Evolutionary conservation across 1,140 invertebrate species (phyloP).

Genomic region (Drosophila nikananu): DNA sequence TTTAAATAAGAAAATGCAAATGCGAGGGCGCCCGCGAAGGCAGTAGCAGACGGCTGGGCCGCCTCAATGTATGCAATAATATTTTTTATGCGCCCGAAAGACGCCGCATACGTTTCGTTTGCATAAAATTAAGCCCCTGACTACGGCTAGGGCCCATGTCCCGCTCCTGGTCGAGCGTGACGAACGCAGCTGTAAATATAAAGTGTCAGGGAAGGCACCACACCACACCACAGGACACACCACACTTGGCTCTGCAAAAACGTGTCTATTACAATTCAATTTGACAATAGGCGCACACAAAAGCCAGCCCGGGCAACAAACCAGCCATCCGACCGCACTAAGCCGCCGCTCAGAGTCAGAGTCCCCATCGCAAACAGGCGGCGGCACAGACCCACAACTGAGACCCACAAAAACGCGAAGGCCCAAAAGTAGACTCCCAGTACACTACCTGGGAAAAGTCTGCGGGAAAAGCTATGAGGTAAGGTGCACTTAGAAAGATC

Average conservation of each 20-base stretch:
- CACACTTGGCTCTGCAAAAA: constrained; percentile 61
- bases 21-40: constrained; percentile 47
- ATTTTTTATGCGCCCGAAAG: constrained; percentile 73
- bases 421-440: constrained; percentile 54
- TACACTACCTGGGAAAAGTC: constrained; percentile 5
- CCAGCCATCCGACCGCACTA: constrained; percentile 68
- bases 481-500: too few relatives aligned
- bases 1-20: constrained; percentile 84
- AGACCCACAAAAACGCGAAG: constrained; percentile 25
- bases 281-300: constrained; percentile 83
- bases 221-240: constrained; percentile 15
- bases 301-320: constrained; percentile 66
- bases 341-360: constrained; percentile 48
- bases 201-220: constrained; percentile 62
- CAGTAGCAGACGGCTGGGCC: constrained; percentile 28
- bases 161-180: constrained; percentile 62
- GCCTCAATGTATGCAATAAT: constrained; percentile 81
- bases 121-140: constrained; percentile 72
- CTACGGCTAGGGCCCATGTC: not conserved
- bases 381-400: constrained; percentile 12
- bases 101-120: constrained; percentile 77
- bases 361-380: constrained; percentile 21
- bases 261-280: constrained; percentile 84
- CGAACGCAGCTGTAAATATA: constrained; percentile 80
- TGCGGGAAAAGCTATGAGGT: not conserved